Percentiles rank a stretch among this genome's conserved stretches.
These are phyloP conservation scores for Achlya flavicornis DNA, from an alignment of 2,888 invertebrate species.

Conservation along the genomic window DNA sequence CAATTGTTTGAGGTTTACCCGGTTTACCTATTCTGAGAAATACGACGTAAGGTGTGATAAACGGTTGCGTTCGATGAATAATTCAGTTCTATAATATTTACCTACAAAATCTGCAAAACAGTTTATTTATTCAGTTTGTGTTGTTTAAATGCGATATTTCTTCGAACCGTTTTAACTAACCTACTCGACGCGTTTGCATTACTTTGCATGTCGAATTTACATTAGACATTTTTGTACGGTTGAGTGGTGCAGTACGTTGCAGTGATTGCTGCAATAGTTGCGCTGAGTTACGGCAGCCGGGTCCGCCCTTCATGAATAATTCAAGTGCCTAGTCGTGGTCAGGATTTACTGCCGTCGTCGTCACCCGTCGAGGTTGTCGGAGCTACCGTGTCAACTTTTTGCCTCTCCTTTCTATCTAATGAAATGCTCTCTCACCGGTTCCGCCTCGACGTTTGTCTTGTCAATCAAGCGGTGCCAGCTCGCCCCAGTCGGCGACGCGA, in stretches of 20 bases:
- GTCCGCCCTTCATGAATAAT: slow-evolving; percentile 62
- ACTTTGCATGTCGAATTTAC: slow-evolving; percentile 10
- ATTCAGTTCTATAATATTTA: slow-evolving; percentile 47
- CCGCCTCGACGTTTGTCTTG: slow-evolving; percentile 74
- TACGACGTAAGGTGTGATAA: slow-evolving; percentile 41
- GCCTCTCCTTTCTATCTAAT: slow-evolving; percentile 64
- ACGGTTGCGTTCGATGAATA: slow-evolving; percentile 57
- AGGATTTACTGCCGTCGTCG: slow-evolving; percentile 57
- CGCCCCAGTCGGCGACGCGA: neutral
- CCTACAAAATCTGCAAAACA: slow-evolving; percentile 40
- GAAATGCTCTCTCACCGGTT: slow-evolving; percentile 67
- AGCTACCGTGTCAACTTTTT: slow-evolving; percentile 59
- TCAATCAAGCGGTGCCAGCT: slow-evolving; percentile 67
- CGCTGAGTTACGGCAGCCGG: neutral
- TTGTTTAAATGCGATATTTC: slow-evolving; percentile 19
- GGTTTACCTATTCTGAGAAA: slow-evolving; percentile 48
- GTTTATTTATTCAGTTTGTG: slow-evolving; percentile 30
- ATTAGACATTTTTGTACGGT: slow-evolving; percentile 19
- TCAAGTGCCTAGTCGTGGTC: slow-evolving; percentile 52
- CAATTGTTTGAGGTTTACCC: slow-evolving; percentile 34
- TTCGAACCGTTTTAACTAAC: slow-evolving; percentile 22
- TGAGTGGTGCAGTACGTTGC: slow-evolving; percentile 8
- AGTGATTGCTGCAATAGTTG: neutral
- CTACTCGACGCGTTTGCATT: slow-evolving; percentile 14
- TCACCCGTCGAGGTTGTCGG: slow-evolving; percentile 37